Conservation (phyloP, 2,888 invertebrate genomes). For the Sympetrum striolatum region DNA sequence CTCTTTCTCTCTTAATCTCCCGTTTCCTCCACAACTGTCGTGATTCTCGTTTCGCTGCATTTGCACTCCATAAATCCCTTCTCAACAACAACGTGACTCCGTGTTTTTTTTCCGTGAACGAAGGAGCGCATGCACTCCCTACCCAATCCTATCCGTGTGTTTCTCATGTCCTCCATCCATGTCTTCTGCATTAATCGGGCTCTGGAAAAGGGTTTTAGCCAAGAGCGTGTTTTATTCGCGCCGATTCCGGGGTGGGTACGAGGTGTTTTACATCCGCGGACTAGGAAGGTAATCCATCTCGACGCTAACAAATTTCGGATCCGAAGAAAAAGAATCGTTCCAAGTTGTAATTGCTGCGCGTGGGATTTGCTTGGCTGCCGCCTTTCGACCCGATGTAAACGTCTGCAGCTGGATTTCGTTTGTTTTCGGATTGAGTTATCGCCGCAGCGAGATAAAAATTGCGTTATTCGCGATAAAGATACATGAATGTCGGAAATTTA, state of each 20-base stretch:
- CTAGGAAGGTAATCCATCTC: too few relatives aligned
- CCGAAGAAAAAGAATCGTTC: too few relatives aligned
- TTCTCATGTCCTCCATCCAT: background rate
- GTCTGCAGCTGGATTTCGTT: too few relatives aligned
- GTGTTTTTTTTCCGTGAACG: background rate
- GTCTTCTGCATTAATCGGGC: background rate
- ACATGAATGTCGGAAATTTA: too few relatives aligned
- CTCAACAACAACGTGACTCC: background rate
- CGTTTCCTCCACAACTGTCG: background rate
- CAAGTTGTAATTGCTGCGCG: too few relatives aligned
- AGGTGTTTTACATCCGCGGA: background rate
- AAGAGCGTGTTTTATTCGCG: too few relatives aligned
- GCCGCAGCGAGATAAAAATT: too few relatives aligned
- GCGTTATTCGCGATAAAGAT: too few relatives aligned
- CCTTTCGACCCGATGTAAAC: too few relatives aligned
- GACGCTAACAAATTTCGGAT: too few relatives aligned
- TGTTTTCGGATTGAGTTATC: too few relatives aligned
- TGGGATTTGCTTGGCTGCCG: too few relatives aligned
- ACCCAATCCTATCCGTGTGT: background rate
- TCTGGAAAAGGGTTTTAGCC: background rate
- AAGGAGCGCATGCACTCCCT: background rate
- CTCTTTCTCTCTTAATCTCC: background rate
- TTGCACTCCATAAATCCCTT: slow-evolving; percentile 22
- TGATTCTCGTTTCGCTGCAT: slow-evolving; percentile 31
- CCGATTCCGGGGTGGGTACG: background rate